phyloP scores from a whole-genome alignment of 1,140 invertebrate genomes.

The Drosophila busckii region DNA sequence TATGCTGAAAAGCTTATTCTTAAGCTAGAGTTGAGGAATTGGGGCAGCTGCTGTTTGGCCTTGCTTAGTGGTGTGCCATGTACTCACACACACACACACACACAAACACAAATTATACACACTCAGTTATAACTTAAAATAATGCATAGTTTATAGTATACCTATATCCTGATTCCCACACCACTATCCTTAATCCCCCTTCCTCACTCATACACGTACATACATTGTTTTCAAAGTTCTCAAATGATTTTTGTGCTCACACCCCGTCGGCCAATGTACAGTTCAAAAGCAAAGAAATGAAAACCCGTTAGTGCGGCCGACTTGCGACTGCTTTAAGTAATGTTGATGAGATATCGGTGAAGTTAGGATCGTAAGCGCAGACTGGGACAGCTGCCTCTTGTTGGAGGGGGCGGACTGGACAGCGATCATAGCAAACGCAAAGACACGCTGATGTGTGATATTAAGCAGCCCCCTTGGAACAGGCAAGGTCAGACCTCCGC shows the following conservation, averaged over 20 bases:
- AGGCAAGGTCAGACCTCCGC: no score
- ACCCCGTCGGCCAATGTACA: slow-evolving; percentile 35
- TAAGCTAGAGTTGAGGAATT: slow-evolving; percentile 8
- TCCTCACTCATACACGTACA: slow-evolving; percentile 12
- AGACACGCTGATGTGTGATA: slow-evolving; percentile 56
- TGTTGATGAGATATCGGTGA: slow-evolving; percentile 13
- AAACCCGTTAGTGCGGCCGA: slow-evolving; percentile 32
- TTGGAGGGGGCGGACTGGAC: no score
- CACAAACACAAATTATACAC: slow-evolving; percentile 25
- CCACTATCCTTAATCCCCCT: slow-evolving; percentile 3
- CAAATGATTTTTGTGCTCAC: slow-evolving; percentile 48
- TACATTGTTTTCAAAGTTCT: slow-evolving; percentile 46
- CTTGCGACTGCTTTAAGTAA: slow-evolving; percentile 47
- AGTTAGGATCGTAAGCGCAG: no score
- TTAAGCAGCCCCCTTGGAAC: no score
- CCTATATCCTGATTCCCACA: slow-evolving; percentile 8
- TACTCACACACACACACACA: slow-evolving; percentile 22
- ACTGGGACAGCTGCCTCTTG: no score
- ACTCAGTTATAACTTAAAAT: slow-evolving; percentile 27
- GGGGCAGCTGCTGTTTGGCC: background rate
- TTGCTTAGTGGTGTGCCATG: slow-evolving; percentile 52
- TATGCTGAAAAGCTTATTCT: no score
- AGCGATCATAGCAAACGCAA: no score
- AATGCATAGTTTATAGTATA: slow-evolving; percentile 48
- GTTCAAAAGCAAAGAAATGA: no score